phyloP scores from a whole-genome alignment of 2,113 vertebrate species.

The Morone chrysops region DNA sequence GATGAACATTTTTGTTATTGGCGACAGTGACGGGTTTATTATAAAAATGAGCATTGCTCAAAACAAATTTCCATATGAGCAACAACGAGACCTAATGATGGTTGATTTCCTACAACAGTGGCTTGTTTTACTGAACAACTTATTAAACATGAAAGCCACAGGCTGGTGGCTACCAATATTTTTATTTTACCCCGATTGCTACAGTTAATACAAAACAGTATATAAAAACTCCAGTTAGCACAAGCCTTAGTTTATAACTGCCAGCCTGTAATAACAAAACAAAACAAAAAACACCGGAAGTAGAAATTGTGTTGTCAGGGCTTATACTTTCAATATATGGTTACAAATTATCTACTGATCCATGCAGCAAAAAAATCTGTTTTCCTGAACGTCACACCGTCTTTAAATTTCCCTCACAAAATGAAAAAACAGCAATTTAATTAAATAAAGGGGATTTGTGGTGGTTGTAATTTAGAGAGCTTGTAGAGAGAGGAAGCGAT shows the following conservation, averaged over 20 bases:
- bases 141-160: slow-evolving; percentile 10
- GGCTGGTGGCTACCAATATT: not conserved
- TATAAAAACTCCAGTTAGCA: slow-evolving; percentile 17
- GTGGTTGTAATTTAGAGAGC: not conserved
- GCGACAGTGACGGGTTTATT: slow-evolving; percentile 32
- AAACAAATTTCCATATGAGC: not conserved
- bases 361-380: not conserved
- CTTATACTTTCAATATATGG: not conserved
- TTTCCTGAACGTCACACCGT: not conserved
- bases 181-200: slow-evolving; percentile 11
- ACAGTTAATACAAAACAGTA: slow-evolving; percentile 15
- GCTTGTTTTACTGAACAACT: not conserved
- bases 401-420: slow-evolving; percentile 2
- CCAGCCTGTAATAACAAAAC: not conserved
- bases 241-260: not conserved
- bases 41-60: slow-evolving; percentile 15
- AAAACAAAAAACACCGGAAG: not conserved
- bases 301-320: not conserved
- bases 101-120: not conserved
- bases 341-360: slow-evolving; percentile 6
- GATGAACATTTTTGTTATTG: not conserved
- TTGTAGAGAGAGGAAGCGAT: not conserved
- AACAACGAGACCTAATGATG: not conserved
- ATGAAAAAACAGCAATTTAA: not conserved
- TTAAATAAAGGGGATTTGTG: not conserved